Base-by-base conservation (phyloP, 1,140 invertebrate species). In the Chelonus insularis region DNA sequence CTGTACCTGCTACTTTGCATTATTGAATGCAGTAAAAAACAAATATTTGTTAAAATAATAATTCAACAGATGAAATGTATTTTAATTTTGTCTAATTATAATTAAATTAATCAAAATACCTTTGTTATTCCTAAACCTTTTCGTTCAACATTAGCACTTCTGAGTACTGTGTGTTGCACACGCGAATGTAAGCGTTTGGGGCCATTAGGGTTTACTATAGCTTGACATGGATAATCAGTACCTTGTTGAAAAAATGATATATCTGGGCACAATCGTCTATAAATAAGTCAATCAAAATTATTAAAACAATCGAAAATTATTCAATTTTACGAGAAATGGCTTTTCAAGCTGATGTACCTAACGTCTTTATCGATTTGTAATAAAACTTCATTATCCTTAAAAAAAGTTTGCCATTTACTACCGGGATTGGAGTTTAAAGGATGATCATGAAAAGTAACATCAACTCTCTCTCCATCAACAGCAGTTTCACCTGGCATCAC, bases 281-380 rank as follows among this genome's bases (percentile, higher is more conserved):
- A 82, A 73, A 69, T 36, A 56, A 41, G 25, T 6, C 4, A 57
- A 57, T 32, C 39, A 41, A 51, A 12, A 50, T 23, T 37, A 58
- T 62, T 48, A 45, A n/a, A n/a, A n/a, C n/a, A n/a, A n/a, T n/a
- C n/a, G n/a, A n/a, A n/a, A n/a, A n/a, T n/a, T n/a, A n/a, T n/a
- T n/a, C n/a, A n/a, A n/a, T n/a, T n/a, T n/a, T n/a, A n/a, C n/a
- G n/a, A n/a, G n/a, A n/a, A n/a, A n/a, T n/a, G n/a, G n/a, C n/a
- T n/a, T n/a, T n/a, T n/a, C n/a, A n/a, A 29, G 3, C 1, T 21
- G 37, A 14, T 47, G 64, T 75, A 89, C 89, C 94, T 86, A 14
- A 97, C 96, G 83, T 99, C 96, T 80, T 97, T 98, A 77, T 98
- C 95, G 71, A 99, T 98, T 85, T 99, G 95, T 54, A 96, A 78